Evolutionary conservation across 1,140 invertebrate genomes (phyloP).

Genomic region (Musca vetustissima): DNA sequence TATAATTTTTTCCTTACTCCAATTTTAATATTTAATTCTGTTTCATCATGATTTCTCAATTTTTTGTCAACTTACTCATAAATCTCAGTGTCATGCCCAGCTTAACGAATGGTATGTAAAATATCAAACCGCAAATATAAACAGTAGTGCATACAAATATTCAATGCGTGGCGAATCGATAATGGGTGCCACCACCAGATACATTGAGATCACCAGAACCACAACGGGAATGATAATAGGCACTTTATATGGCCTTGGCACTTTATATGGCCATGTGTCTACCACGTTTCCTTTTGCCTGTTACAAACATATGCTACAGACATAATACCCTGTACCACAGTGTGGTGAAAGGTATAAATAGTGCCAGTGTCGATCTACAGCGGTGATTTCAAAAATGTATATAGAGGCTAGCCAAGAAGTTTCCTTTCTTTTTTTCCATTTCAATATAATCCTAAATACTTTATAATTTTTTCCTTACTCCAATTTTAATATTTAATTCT

Average conservation of each 20-base stretch:
- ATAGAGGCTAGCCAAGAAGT: too few species aligned
- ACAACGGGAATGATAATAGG: conserved; percentile 87
- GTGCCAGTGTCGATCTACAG: too few species aligned
- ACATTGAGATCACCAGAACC: conserved; percentile 84
- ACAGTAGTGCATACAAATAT: conserved; percentile 87
- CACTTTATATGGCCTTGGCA: conserved; percentile 86
- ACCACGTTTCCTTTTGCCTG: too few species aligned
- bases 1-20: background rate
- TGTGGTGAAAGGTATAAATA: too few species aligned
- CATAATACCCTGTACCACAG: too few species aligned
- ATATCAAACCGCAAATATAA: conserved; percentile 86
- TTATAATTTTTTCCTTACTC: background rate
- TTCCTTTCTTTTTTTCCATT: too few species aligned
- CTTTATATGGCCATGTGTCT: too few species aligned
- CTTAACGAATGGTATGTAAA: conserved; percentile 93
- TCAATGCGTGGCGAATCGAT: conserved; percentile 87
- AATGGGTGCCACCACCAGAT: conserved; percentile 91
- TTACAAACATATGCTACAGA: too few species aligned
- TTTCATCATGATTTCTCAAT: background rate
- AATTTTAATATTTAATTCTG: background rate
- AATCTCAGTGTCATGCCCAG: conserved; percentile 78
- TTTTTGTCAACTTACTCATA: conserved; percentile 69
- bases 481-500: background rate
- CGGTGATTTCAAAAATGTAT: too few species aligned
- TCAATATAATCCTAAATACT: background rate